A percentile compares a stretch with the other conserved stretches of the same genome.
Conservation (phyloP, 1,140 invertebrate species). For the Laupala kohalensis region DNA sequence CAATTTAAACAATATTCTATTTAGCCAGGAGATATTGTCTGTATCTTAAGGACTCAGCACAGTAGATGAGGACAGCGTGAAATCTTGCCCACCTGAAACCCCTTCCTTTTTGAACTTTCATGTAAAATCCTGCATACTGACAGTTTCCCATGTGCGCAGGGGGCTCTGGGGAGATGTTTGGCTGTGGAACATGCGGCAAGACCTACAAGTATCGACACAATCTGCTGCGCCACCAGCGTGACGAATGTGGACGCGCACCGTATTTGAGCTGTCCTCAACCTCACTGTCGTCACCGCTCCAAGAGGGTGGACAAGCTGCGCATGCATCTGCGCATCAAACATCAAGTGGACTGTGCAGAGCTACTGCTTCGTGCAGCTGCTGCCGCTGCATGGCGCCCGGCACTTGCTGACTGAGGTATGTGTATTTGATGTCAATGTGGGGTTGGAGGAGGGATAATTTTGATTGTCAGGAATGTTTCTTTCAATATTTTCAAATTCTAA, state of each 20-base stretch:
- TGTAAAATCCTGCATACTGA: no score
- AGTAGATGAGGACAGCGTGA: no score
- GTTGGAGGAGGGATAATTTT: not conserved
- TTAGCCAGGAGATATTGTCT: no score
- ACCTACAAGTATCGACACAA: slow-evolving; percentile 35
- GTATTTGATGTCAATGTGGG: not conserved
- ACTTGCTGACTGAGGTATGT: not conserved
- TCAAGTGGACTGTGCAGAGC: not conserved
- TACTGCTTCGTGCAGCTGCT: no score
- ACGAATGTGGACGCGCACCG: slow-evolving; percentile 31
- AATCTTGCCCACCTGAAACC: no score
- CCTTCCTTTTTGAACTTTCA: no score
- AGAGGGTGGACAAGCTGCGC: not conserved
- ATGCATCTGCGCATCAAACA: not conserved
- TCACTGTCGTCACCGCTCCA: slow-evolving; percentile 16
- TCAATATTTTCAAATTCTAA: no score
- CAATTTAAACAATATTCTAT: no score
- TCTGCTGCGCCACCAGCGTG: slow-evolving; percentile 31
- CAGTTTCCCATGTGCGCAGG: not conserved
- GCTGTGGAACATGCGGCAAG: slow-evolving; percentile 31
- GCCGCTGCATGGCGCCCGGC: no score
- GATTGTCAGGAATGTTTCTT: not conserved
- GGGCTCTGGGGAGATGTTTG: not conserved
- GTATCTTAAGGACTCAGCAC: no score
- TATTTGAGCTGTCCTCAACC: slow-evolving; percentile 29